phyloP scores from a whole-genome alignment of 2,113 vertebrate species.

The Brevimyrus niger region DNA sequence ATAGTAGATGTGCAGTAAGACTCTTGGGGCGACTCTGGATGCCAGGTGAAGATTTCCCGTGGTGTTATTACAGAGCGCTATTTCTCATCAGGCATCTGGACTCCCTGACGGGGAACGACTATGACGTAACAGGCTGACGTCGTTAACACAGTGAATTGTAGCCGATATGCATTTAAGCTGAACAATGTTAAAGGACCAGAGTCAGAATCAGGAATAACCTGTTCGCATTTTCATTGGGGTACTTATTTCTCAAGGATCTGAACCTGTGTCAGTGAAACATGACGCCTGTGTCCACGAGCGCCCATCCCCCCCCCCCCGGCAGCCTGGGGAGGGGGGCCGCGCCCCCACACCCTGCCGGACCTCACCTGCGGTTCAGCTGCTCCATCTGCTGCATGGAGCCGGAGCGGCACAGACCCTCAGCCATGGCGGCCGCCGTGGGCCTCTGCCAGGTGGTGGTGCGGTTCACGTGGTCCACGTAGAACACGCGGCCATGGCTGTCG shows the following conservation, averaged over 20 bases:
- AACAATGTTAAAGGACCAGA: neutral
- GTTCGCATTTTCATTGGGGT: neutral
- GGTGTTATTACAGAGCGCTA: neutral
- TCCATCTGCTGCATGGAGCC: conserved; percentile 87
- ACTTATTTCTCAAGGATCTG: neutral
- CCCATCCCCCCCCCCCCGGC: too few species aligned
- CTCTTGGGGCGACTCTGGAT: neutral
- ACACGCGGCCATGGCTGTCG: conserved; percentile 81
- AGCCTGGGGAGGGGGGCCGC: neutral
- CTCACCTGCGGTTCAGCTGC: conserved; percentile 77
- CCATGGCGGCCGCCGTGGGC: conserved; percentile 71
- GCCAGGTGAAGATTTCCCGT: neutral
- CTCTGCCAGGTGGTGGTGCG: conserved; percentile 84
- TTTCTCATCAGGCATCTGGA: neutral
- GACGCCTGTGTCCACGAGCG: neutral
- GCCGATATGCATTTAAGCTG: neutral
- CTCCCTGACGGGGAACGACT: neutral
- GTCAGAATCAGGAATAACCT: neutral
- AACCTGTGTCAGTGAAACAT: neutral
- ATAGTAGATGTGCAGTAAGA: neutral
- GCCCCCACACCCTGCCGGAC: neutral
- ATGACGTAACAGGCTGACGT: neutral
- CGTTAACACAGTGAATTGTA: neutral
- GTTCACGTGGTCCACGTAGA: conserved; percentile 84
- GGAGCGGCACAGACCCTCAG: conserved; percentile 71